phyloP scores from a whole-genome alignment of 2,888 invertebrate species.

The Yponomeuta sedellus region DNA sequence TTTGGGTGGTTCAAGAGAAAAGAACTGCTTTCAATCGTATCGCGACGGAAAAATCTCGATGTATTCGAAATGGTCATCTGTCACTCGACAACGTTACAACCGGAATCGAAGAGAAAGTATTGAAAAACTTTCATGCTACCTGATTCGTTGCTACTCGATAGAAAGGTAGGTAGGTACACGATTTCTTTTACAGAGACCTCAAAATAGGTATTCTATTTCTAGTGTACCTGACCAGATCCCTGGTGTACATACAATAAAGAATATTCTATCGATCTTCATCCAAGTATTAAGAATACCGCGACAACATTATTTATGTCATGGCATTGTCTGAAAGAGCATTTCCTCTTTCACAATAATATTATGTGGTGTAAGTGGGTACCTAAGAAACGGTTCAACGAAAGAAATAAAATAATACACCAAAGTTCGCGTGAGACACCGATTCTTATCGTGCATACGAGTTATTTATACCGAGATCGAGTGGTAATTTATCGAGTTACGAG shows the following conservation, averaged over 20 bases:
- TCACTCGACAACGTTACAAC: conserved; percentile 9
- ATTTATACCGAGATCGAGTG: conserved; percentile 65
- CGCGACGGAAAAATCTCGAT: conserved; percentile 1
- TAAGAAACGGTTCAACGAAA: conserved; percentile 20
- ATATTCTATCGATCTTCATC: no score
- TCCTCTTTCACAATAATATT: no score
- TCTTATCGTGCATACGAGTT: conserved; percentile 69
- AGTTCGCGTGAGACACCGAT: conserved; percentile 71
- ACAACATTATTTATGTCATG: no score
- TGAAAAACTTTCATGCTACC: conserved; percentile 7
- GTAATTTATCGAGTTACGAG: conserved; percentile 66
- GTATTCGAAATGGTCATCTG: background rate
- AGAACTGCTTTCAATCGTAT: background rate
- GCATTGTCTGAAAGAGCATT: no score
- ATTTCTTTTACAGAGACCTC: no score
- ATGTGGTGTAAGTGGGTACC: no score
- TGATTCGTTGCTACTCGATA: background rate
- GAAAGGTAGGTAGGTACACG: no score
- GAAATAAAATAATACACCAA: conserved; percentile 54
- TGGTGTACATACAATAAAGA: no score
- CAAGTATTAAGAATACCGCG: no score
- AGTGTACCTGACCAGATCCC: no score
- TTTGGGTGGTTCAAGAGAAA: background rate
- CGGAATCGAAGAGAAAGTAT: conserved; percentile 11
- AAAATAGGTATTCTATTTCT: no score